These are phyloP conservation scores for Hephaestus fuliginosus DNA, from an alignment of 2,797 vertebrate species.

Conservation along the genomic window DNA sequence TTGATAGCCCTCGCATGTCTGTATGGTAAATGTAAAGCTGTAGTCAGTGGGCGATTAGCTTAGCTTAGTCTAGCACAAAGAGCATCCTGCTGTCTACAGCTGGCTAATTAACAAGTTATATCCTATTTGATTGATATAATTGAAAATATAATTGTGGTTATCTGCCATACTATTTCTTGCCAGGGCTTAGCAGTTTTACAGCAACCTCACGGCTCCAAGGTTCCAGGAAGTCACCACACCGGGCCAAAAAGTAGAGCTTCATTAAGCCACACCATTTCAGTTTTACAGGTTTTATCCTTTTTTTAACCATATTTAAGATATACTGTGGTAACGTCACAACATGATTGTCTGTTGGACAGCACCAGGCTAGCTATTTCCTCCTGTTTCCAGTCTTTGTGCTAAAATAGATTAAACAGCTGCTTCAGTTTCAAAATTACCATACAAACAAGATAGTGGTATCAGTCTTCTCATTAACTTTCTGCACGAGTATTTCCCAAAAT, in stretches of 20 bases:
- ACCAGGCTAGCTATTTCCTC: no score
- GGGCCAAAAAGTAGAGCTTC: neutral
- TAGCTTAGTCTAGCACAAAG: neutral
- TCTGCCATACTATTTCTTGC: neutral
- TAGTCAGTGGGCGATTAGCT: neutral
- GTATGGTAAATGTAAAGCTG: neutral
- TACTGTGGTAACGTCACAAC: no score
- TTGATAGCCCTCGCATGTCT: neutral
- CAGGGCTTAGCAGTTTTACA: neutral
- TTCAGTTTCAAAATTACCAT: neutral
- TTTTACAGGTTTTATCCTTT: no score
- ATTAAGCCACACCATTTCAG: no score
- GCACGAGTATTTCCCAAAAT: neutral
- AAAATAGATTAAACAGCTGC: neutral
- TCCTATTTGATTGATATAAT: slow-evolving; percentile 7
- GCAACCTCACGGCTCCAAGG: neutral
- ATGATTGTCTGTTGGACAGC: no score
- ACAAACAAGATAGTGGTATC: neutral
- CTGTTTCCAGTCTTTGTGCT: neutral
- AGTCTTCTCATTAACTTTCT: neutral
- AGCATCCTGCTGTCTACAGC: neutral
- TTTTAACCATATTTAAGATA: no score
- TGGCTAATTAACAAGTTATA: neutral
- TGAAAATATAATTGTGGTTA: no score
- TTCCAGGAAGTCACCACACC: neutral